Evolutionary conservation across 2,797 vertebrate species (phyloP).

Genomic region (Galaxias olidus): DNA sequence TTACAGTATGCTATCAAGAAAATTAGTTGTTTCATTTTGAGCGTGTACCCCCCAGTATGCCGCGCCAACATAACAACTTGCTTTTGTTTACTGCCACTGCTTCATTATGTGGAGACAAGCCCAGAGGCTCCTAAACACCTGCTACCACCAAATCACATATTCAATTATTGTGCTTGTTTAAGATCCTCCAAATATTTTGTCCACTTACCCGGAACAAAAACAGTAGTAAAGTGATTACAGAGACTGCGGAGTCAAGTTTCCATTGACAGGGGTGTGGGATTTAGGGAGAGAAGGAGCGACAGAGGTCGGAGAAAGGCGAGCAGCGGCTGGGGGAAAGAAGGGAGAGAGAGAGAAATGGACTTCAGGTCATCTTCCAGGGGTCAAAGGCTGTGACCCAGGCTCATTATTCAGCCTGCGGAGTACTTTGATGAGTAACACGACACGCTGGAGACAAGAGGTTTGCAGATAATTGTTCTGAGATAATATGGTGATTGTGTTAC

Average conservation of each 20-base stretch:
- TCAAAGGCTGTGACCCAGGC: slow-evolving; percentile 77
- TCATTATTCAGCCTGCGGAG: slow-evolving; percentile 76
- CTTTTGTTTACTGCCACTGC: slow-evolving; percentile 88
- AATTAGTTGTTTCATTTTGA: slow-evolving; percentile 79
- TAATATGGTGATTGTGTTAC: slow-evolving; percentile 76
- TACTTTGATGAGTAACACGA: slow-evolving; percentile 84
- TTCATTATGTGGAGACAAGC: slow-evolving; percentile 76
- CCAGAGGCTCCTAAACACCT: slow-evolving; percentile 79
- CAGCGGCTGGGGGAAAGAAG: background rate
- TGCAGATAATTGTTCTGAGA: slow-evolving; percentile 73
- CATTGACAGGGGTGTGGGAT: slow-evolving; percentile 40
- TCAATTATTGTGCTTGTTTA: slow-evolving; percentile 84
- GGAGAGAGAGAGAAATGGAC: slow-evolving; percentile 55
- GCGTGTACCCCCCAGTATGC: slow-evolving; percentile 70
- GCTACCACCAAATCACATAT: slow-evolving; percentile 74
- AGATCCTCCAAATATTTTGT: slow-evolving; percentile 90
- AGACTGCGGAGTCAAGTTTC: slow-evolving; percentile 77
- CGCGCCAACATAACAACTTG: slow-evolving; percentile 81
- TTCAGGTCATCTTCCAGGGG: slow-evolving; percentile 74
- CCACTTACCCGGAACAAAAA: slow-evolving; percentile 86
- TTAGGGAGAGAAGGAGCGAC: slow-evolving; percentile 31
- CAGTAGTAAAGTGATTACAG: slow-evolving; percentile 82
- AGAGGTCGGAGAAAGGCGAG: background rate
- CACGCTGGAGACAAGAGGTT: slow-evolving; percentile 69
- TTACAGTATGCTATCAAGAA: slow-evolving; percentile 82